Conservation (phyloP, 2,888 invertebrate species). For the Cepaea hortensis region DNA sequence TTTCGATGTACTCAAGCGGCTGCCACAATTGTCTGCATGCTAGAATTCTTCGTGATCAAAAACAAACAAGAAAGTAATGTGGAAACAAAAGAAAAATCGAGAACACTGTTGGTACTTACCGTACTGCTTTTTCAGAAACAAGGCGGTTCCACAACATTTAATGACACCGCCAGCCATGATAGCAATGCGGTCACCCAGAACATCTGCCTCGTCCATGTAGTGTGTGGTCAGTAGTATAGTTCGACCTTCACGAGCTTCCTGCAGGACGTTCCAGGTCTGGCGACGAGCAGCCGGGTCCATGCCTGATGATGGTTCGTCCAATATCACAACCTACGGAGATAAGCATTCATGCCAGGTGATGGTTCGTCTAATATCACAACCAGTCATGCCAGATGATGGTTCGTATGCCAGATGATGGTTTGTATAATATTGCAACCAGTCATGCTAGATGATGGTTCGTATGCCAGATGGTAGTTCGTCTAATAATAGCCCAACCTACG, state of each 20-base stretch:
- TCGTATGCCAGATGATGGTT: slow-evolving; percentile 79
- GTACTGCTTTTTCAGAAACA: slow-evolving; percentile 85
- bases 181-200: slow-evolving; percentile 89
- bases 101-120: slow-evolving; percentile 77
- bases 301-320: slow-evolving; percentile 79
- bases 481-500: slow-evolving; percentile 74
- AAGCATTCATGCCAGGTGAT: slow-evolving; percentile 79
- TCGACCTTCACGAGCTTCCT: slow-evolving; percentile 81
- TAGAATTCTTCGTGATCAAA: no score
- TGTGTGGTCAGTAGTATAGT: slow-evolving; percentile 86
- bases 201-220: slow-evolving; percentile 93
- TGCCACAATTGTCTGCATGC: no score
- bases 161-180: slow-evolving; percentile 89
- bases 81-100: no score
- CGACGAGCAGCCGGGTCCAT: slow-evolving; percentile 80
- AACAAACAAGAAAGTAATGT: no score
- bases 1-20: no score
- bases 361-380: slow-evolving; percentile 78
- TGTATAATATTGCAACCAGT: slow-evolving; percentile 76
- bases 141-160: slow-evolving; percentile 87
- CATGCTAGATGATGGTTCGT: slow-evolving; percentile 79
- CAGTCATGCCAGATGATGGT: slow-evolving; percentile 77
- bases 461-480: slow-evolving; percentile 79
- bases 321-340: slow-evolving; percentile 62
- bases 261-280: slow-evolving; percentile 85